phyloP scores from a whole-genome alignment of 2,888 invertebrate genomes.

The Drosophila histrio region DNA sequence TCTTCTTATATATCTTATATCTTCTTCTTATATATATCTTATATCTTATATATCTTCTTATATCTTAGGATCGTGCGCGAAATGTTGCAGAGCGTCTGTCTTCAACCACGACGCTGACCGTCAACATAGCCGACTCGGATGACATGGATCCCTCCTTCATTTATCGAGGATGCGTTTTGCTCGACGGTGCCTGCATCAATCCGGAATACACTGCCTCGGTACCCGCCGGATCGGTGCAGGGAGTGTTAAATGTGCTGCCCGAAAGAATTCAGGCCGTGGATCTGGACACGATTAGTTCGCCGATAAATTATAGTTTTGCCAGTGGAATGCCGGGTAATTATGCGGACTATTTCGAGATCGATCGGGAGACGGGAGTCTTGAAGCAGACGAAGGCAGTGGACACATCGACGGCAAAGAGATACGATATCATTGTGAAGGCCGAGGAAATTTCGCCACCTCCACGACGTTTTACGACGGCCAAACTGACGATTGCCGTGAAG shows the following conservation, averaged over 20 bases:
- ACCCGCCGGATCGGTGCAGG: constrained; percentile 90
- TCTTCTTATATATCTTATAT: too few relatives aligned
- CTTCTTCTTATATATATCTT: too few relatives aligned
- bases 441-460: constrained; percentile 93
- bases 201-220: constrained; percentile 94
- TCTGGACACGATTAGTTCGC: constrained; percentile 93
- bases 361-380: constrained; percentile 91
- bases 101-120: constrained; percentile 92
- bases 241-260: constrained; percentile 92
- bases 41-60: neutral
- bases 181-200: constrained; percentile 93
- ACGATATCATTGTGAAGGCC: constrained; percentile 93
- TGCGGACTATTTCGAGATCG: constrained; percentile 92
- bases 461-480: constrained; percentile 92
- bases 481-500: constrained; percentile 91
- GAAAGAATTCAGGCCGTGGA: constrained; percentile 96
- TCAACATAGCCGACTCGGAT: constrained; percentile 94
- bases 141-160: constrained; percentile 96
- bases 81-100: constrained; percentile 91
- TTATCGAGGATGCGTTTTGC: constrained; percentile 92
- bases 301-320: constrained; percentile 92
- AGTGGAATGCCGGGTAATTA: constrained; percentile 92
- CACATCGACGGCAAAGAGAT: constrained; percentile 91
- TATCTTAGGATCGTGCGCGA: constrained; percentile 94
- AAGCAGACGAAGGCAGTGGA: constrained; percentile 92